Percentiles rank a stretch among this genome's conserved stretches.
phyloP scores from a whole-genome alignment of 1,140 invertebrate species.

The Pristionchus pacificus region DNA sequence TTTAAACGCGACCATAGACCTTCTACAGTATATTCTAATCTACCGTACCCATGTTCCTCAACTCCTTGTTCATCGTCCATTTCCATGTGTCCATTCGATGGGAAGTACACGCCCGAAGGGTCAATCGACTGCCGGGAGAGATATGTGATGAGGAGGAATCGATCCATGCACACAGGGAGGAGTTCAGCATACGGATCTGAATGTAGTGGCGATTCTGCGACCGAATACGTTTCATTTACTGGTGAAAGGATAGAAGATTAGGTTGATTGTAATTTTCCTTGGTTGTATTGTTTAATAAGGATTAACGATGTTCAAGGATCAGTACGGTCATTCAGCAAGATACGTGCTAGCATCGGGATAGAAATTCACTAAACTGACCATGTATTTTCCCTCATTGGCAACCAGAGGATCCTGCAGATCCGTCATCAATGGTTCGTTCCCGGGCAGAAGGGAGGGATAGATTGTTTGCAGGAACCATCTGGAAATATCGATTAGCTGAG shows the following conservation, averaged over 20 bases:
- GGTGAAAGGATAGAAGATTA: too few species aligned
- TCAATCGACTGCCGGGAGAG: background rate
- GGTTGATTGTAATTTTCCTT: too few species aligned
- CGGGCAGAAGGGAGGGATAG: constrained; percentile 25
- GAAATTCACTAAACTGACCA: too few species aligned
- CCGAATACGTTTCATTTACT: too few species aligned
- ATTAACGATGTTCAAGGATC: too few species aligned
- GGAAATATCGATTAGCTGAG: background rate
- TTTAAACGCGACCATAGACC: background rate
- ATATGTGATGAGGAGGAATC: background rate
- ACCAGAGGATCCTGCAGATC: background rate
- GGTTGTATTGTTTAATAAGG: too few species aligned
- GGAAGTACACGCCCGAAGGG: background rate
- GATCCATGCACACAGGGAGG: background rate
- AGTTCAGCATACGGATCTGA: background rate
- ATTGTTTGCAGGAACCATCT: constrained; percentile 10
- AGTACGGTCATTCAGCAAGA: too few species aligned
- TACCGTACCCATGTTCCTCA: background rate
- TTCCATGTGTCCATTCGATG: background rate
- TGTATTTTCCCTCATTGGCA: constrained; percentile 7
- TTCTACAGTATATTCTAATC: background rate
- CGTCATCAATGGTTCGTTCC: constrained; percentile 17
- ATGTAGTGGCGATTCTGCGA: too few species aligned
- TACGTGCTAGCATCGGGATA: too few species aligned
- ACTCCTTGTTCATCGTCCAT: background rate